Evolutionary conservation across 1,140 invertebrate species (phyloP).

Genomic region (Drosophila equinoxialis): DNA sequence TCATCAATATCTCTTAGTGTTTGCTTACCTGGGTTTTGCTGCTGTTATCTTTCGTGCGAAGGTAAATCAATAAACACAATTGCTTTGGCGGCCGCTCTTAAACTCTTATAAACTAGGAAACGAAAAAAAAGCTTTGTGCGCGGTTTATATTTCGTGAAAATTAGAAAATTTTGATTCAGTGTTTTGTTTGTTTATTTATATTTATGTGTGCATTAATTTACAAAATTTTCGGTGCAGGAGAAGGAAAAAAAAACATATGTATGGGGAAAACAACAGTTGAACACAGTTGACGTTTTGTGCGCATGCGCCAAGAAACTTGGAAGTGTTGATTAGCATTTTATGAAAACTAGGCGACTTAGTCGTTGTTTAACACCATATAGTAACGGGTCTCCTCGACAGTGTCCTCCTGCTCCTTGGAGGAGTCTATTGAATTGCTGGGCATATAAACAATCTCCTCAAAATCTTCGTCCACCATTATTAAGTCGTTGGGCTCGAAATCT

Average conservation of each 20-base stretch:
- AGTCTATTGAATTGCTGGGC: conserved; percentile 12
- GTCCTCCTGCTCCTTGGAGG: background rate
- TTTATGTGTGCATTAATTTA: conserved; percentile 34
- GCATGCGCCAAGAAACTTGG: conserved; percentile 27
- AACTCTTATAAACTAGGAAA: conserved; percentile 7
- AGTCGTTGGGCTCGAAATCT: background rate
- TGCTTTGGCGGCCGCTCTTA: background rate
- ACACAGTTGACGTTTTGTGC: conserved; percentile 38
- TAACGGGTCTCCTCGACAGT: conserved; percentile 18
- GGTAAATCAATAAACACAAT: conserved; percentile 55
- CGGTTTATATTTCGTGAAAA: background rate
- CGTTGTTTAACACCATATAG: conserved; percentile 24
- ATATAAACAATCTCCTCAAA: conserved; percentile 29
- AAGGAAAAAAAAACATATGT: conserved; percentile 48
- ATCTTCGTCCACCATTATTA: conserved; percentile 14
- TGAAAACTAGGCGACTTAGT: background rate
- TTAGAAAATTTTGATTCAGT: conserved; percentile 23
- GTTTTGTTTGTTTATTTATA: conserved; percentile 21
- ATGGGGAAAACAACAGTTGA: conserved; percentile 43
- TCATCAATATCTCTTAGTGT: conserved; percentile 6
- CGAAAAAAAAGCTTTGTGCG: background rate
- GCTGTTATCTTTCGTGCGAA: conserved; percentile 13
- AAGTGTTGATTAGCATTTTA: background rate
- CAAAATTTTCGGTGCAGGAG: conserved; percentile 38
- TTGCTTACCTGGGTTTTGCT: background rate